These are phyloP conservation scores for Dione vanillae DNA, from an alignment of 2,888 invertebrate species.

Conservation along the genomic window DNA sequence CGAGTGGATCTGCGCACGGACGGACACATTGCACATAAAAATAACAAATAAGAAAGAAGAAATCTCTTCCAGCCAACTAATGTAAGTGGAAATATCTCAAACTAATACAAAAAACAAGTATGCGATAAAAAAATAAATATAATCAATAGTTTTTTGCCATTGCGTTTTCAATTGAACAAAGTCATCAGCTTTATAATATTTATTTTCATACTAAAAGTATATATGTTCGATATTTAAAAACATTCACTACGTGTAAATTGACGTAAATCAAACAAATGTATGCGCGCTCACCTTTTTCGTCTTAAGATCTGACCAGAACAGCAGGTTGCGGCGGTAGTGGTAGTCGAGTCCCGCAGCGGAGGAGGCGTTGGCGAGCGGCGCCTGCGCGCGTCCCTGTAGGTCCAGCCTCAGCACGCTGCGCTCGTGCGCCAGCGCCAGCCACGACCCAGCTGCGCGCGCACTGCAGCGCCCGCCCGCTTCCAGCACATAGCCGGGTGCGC, in stretches of 20 bases:
- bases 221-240: too few species aligned
- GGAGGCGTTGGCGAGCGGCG: slow-evolving; percentile 85
- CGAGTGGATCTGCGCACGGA: slow-evolving; percentile 81
- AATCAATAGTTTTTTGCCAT: too few species aligned
- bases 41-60: too few species aligned
- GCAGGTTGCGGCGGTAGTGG: slow-evolving; percentile 89
- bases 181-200: too few species aligned
- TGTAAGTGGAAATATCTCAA: too few species aligned
- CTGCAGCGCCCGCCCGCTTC: slow-evolving; percentile 85
- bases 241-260: too few species aligned
- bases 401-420: slow-evolving; percentile 87
- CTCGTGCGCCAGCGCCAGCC: slow-evolving; percentile 84
- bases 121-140: too few species aligned
- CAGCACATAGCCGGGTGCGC: slow-evolving; percentile 90
- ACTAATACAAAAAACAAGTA: too few species aligned
- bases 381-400: slow-evolving; percentile 88
- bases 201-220: too few species aligned
- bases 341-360: slow-evolving; percentile 90
- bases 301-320: slow-evolving; percentile 96
- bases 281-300: slow-evolving; percentile 87
- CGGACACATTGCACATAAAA: too few species aligned
- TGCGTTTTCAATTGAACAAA: too few species aligned
- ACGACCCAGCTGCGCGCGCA: slow-evolving; percentile 82
- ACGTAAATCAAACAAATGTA: background rate
- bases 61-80: too few species aligned